Evolutionary conservation across 2,113 vertebrate genomes (phyloP), one percentile per base, ranked within the genome.

Genomic region (Riparia riparia): DNA sequence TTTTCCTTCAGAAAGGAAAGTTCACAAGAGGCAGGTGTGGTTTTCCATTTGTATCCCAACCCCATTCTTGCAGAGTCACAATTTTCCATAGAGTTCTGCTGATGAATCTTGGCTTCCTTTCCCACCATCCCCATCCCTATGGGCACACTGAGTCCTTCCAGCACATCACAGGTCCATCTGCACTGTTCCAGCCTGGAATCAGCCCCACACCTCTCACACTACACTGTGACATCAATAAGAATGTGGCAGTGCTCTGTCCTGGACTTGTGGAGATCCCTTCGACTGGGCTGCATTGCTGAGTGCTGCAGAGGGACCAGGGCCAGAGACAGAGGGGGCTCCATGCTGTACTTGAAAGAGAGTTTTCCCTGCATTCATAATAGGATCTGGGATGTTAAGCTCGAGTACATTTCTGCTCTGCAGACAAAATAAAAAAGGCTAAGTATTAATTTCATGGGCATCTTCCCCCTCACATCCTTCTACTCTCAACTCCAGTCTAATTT

Each of bases 61-160:
- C 14, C 20, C 53, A 11, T 24, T 57, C 28, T 83, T 76, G 44
- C 37, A 69, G 28, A 56, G 4, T 12, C 44, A 57, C 5, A 44
- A 22, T 28, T 66, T 83, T 60, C 64, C 42, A 42, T 0, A 45
- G n/a, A 68, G 28, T n/a, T 85, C 58, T 86, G 49, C 19, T n/a
- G 73, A 17, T 16, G 2, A 19, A 50, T 26, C 58, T 65, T 32
- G 17, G 18, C 32, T 63, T 34, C 39, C 19, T 58, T 68, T 66
- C 13, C 34, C 18, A 31, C 32, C 25, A 4, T 11, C 12, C 5
- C 24, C 12, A 57, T 1, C 2, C 7, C 21, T 24, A 18, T 1
- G 4, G 14, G 14, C 54, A 81, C 47, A 15, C 7, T 5, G 32
- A 86, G 76, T 39, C n/a, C 24, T 66, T 47, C 50, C 29, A 77